Evolutionary conservation across 2,888 invertebrate species (phyloP), one percentile per base, ranked within the genome.

Genomic region (Drosophila picticornis): DNA sequence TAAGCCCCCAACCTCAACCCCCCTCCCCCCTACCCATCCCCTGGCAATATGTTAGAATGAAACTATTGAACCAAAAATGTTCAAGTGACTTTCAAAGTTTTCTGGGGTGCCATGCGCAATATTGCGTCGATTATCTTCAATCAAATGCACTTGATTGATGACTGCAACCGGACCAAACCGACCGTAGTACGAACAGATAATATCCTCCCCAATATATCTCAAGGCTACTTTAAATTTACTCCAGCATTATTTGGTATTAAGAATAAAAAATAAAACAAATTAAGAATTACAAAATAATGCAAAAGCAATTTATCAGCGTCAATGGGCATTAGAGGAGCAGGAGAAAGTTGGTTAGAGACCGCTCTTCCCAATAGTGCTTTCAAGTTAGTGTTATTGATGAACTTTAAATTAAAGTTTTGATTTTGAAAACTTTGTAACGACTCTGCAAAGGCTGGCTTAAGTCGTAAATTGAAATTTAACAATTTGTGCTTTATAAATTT

Each of bases 81-180:
- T 75, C 67, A 61, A 75, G 72, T 72, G 68, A 29, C 60, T 70
- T 67, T 53, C 10, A 19, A 29, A 56, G 56, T 56, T 56, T 27
- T n/a, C 13, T 13, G 16, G 25, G 32, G n/a, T 5, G 50, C 16
- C 68, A 73, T 65, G 83, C 85, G 46, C 38, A 88, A 81, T 86
- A 88, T 83, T 88, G 81, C 83, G 65, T 81, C 90, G 86, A 83
- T 90, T 87, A 87, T 81, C 88, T 85, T 77, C 75, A 85, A 80
- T 87, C 90, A 78, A 81, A 88, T 74, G 76, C 76, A 67, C 61
- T 71, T 87, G 90, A 87, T 87, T 87, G 88, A 87, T 87, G 90
- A 87, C 81, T 63, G 58, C 80, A 60, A 71, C 60, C 50, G 32
- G 43, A 55, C 32, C 40, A 16, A 16, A 4, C 22, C 25, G 16